Percentiles rank a stretch among this genome's conserved stretches.
These are phyloP conservation scores for Amblyornis subalaris DNA, from an alignment of 2,113 vertebrate species.

Conservation along the genomic window DNA sequence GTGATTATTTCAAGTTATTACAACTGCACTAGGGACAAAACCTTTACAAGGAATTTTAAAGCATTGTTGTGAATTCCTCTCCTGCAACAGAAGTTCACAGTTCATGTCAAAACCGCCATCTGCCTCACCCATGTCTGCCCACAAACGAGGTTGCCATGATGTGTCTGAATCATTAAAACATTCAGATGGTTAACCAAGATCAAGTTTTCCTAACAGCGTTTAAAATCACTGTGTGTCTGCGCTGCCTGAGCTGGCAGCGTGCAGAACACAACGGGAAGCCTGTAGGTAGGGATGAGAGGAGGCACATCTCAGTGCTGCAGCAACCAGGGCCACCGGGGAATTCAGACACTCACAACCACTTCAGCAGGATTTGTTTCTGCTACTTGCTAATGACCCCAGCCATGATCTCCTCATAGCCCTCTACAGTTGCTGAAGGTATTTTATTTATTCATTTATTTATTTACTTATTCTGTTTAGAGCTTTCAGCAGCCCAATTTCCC, in stretches of 20 bases:
- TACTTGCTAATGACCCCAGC: background rate
- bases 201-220: background rate
- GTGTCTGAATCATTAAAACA: background rate
- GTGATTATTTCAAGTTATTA: background rate
- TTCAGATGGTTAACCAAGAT: background rate
- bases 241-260: background rate
- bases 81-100: background rate
- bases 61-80: background rate
- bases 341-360: background rate
- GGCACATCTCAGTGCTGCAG: background rate
- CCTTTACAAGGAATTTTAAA: background rate
- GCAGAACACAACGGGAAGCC: background rate
- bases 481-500: background rate
- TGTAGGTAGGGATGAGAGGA: background rate
- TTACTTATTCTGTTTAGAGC: background rate
- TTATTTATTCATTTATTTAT: background rate
- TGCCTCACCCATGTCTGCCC: background rate
- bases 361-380: background rate
- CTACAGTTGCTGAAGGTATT: background rate
- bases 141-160: rapidly evolving
- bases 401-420: background rate
- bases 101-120: background rate
- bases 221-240: background rate
- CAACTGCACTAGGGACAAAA: background rate
- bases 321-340: rapidly evolving